A percentile compares a stretch with the other conserved stretches of the same genome.
Evolutionary conservation across 1,140 invertebrate genomes (phyloP).

Genomic region (Platyscapa corneri): DNA sequence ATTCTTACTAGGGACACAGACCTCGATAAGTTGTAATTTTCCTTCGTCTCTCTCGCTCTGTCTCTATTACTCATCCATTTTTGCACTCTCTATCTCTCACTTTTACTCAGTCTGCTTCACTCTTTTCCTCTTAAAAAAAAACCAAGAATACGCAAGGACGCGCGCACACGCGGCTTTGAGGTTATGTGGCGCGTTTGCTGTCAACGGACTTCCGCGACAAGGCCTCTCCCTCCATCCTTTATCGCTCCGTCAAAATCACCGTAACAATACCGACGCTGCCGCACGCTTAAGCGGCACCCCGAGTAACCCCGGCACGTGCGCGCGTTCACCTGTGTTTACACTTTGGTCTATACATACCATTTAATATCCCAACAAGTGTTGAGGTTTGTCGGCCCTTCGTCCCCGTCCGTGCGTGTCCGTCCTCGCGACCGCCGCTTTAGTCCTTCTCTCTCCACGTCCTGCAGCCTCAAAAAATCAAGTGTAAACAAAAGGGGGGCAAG

Average conservation of each 20-base stretch:
- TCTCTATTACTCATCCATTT: no score
- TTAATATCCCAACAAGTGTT: not conserved
- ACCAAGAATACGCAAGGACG: not conserved
- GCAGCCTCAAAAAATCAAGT: not conserved
- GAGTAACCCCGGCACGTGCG: not conserved
- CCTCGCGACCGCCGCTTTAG: not conserved
- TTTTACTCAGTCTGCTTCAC: no score
- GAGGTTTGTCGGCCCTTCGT: no score
- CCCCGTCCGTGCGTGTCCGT: not conserved
- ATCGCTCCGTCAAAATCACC: no score
- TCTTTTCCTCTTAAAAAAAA: no score
- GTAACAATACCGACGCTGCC: no score
- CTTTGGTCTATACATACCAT: constrained; percentile 4
- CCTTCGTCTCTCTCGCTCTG: not conserved
- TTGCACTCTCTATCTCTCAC: not conserved
- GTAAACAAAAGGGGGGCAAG: constrained; percentile 14
- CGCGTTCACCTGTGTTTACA: not conserved
- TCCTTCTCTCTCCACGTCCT: not conserved
- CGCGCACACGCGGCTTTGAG: constrained; percentile 27
- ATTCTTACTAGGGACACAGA: not conserved
- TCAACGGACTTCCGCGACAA: not conserved
- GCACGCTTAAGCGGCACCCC: not conserved
- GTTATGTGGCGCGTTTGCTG: constrained; percentile 14
- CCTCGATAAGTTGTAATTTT: not conserved
- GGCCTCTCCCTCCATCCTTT: not conserved